Base-by-base conservation (phyloP, 2,797 vertebrate species). In the Eutrigla gurnardus region DNA sequence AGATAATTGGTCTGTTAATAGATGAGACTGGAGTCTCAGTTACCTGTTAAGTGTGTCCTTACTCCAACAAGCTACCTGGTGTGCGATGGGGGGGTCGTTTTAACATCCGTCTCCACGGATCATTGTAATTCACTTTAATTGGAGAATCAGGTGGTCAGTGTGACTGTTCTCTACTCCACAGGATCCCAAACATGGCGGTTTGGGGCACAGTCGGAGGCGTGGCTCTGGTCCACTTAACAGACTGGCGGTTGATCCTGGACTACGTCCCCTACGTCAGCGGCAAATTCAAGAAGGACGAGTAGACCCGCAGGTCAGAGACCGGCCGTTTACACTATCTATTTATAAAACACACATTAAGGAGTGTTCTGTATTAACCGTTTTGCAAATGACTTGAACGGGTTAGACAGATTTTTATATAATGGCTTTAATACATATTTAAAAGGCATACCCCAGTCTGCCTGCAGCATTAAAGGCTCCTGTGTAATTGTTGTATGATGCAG, bases 241-340 rank as follows among this genome's bases (percentile, higher is more conserved):
- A 98, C 80, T 98, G 97, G 97, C 87, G 93, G 66, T 35, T 97
- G 72, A 17, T 98, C 80, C 90, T 99, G 77, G 96, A 96, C 73
- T 97, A 96, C 40, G 96, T 99, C n/a, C 97, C 97, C 6, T 98
- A 98, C 88, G 82, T 99, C 57, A 92, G 81, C 0, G 96, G 97
- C 77, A 99, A 99, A 83, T 99, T 95, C 75, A 97, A 96, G 87
- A 94, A 95, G 2, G 94, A 92, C 4, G 92, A 92, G 4, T 92
- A 88, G 46, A 4, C 45, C 3, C 36, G 32, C 73, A 82, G 83
- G 89, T 91, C 40, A 63, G 86, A n/a, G 17, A 52, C 11, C 35
- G 45, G 0, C 11, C 17, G 33, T 7, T 40, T 4, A n/a, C 18
- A 15, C 32, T 5, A 15, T 32, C 40, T 32, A 4, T 8, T 46